Percentiles rank a stretch among this genome's conserved stretches.
Evolutionary conservation across 2,113 vertebrate species (phyloP).

Genomic region (Rhabdornis inornatus): DNA sequence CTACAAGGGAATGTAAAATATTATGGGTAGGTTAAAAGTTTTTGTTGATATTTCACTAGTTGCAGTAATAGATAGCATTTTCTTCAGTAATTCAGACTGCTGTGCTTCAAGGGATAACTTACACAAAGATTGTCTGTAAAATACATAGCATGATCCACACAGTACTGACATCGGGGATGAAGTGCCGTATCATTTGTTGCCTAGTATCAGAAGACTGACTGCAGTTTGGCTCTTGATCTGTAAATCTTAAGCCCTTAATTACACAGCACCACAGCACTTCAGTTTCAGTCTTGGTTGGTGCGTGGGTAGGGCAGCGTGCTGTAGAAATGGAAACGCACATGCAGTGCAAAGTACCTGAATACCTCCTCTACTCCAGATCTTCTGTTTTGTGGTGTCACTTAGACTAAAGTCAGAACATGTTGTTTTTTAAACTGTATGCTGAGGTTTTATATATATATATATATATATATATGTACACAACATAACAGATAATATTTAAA

Average conservation of each 20-base stretch:
- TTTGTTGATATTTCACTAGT: not conserved
- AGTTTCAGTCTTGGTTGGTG: not conserved
- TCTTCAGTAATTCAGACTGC: not conserved
- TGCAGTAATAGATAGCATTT: not conserved
- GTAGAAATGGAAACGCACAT: not conserved
- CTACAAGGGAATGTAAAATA: constrained; percentile 78
- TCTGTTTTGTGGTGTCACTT: not conserved
- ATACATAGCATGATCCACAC: not conserved
- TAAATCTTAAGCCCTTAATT: not conserved
- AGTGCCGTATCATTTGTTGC: not conserved
- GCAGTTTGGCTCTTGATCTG: not conserved
- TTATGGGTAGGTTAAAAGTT: constrained; percentile 81
- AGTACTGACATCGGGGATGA: not conserved
- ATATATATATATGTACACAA: too few relatives aligned
- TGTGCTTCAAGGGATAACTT: not conserved
- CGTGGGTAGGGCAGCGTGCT: not conserved
- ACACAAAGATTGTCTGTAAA: not conserved
- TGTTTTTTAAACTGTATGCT: not conserved
- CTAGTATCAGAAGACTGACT: not conserved
- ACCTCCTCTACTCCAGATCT: not conserved
- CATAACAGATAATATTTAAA: not conserved
- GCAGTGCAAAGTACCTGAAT: not conserved
- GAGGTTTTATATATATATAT: not conserved
- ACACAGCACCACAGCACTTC: not conserved
- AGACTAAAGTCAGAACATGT: not conserved